Base-by-base conservation (phyloP, 2,797 vertebrate species). In the Peromyscus melanophrys region DNA sequence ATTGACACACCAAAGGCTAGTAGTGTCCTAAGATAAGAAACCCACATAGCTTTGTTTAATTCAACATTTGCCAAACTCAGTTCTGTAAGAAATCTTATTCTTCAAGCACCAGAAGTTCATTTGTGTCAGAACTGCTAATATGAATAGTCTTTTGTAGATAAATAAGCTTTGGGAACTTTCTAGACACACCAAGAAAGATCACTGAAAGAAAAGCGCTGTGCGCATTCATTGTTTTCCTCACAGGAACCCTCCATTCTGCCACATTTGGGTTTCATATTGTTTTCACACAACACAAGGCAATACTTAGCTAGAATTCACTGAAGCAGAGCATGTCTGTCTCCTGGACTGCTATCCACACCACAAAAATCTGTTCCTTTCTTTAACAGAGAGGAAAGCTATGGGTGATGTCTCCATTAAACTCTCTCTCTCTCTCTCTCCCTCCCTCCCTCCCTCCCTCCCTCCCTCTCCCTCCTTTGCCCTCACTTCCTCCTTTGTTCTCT, bases 171-270 rank as follows among this genome's bases (percentile, higher is more conserved):
- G 6, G 25, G 40, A 67, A 40, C 16, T 87, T 94, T 52, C 40
- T 40, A 21, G 29, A n/a, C 46, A 82, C 23, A 5, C 7, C 27
- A 83, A 43, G 25, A 16, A 10, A 59, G 16, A 43, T 4, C 3
- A 27, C 1, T 1, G 2, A 0, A 7, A 34, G 27, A n/a, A 11
- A 12, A 37, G 52, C 34, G 1, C 0, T 52, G 23, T 29, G 17
- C 34, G 6, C 23, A 55, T 16, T 55, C 14, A 55, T 55, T 55
- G 52, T 55, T 55, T 17, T 65, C 12, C 52, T 71, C 29, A 67
- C 4, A 19, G 61, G 40, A 0, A 11, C 23, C 1, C 16, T 52
- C 63, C 57, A 69, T 8, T 21, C 2, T 34, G 37, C 37, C 43
- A 89, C 16, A 31, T n/a, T 46, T 43, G 65, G 34, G 16, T n/a